Conservation (phyloP, 2,797 vertebrate species). For the Halcyon smyrnensis region DNA sequence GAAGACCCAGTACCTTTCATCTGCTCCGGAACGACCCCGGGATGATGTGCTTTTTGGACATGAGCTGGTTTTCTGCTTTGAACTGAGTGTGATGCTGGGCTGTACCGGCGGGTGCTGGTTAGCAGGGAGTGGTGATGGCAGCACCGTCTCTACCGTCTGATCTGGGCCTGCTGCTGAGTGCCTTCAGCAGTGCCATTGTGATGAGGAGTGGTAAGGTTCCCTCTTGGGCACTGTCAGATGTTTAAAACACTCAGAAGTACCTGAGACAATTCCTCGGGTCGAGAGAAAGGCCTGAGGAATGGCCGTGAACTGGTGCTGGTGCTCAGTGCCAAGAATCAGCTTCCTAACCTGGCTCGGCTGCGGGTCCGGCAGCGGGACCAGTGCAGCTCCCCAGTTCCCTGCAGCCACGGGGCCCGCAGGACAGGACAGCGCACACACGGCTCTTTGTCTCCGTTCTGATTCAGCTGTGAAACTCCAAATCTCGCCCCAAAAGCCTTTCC, state of each 20-base stretch:
- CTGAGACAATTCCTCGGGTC: neutral
- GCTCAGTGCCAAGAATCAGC: neutral
- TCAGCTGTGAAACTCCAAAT: neutral
- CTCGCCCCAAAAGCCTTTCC: neutral
- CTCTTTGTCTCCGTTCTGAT: neutral
- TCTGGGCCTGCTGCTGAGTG: neutral
- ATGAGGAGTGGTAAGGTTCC: neutral
- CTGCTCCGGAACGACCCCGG: neutral
- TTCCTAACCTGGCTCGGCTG: neutral
- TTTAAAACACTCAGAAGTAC: neutral
- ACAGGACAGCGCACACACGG: too few species aligned
- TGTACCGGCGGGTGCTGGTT: neutral
- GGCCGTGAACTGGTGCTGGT: neutral
- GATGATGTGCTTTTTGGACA: neutral
- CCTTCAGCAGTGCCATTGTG: neutral
- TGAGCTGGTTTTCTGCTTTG: neutral
- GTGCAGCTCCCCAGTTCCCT: neutral
- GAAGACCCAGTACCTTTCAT: neutral
- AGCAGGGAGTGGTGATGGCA: neutral
- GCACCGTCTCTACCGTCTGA: neutral
- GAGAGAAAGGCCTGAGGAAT: neutral
- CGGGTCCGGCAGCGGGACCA: neutral
- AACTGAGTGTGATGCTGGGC: neutral
- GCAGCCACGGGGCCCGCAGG: neutral
- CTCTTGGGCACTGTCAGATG: neutral